phyloP scores from a whole-genome alignment of 2,797 vertebrate species.

The Xiphophorus birchmanni region DNA sequence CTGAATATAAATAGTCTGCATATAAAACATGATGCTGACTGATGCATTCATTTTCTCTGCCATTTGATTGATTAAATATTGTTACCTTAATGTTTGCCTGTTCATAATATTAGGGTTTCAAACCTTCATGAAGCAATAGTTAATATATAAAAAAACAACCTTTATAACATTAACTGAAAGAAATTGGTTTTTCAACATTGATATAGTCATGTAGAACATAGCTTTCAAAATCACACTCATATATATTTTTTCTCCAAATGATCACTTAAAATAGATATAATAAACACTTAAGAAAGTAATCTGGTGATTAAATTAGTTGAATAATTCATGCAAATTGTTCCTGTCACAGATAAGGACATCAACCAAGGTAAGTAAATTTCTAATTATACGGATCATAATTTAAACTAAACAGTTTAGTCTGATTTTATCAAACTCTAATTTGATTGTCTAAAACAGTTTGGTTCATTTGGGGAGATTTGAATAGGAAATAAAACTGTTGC shows the following conservation, averaged over 20 bases:
- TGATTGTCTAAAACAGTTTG: too few relatives aligned
- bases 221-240: not conserved
- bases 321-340: not conserved
- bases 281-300: not conserved
- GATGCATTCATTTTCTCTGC: conserved; percentile 45
- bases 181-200: not conserved
- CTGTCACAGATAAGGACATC: not conserved
- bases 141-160: not conserved
- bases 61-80: conserved; percentile 42
- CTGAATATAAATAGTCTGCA: conserved; percentile 56
- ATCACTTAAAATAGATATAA: not conserved
- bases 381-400: not conserved
- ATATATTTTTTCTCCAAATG: not conserved
- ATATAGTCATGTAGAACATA: not conserved
- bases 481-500: too few relatives aligned
- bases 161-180: not conserved
- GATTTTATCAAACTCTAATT: too few relatives aligned
- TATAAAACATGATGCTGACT: conserved; percentile 42
- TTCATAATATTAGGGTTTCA: conserved; percentile 20
- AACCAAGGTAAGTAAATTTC: not conserved
- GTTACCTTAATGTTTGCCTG: conserved; percentile 24
- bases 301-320: not conserved
- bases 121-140: conserved; percentile 12
- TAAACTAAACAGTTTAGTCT: too few relatives aligned
- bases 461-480: too few relatives aligned